Conservation (phyloP, 2,888 invertebrate genomes). For the Monochamus alternatus region DNA sequence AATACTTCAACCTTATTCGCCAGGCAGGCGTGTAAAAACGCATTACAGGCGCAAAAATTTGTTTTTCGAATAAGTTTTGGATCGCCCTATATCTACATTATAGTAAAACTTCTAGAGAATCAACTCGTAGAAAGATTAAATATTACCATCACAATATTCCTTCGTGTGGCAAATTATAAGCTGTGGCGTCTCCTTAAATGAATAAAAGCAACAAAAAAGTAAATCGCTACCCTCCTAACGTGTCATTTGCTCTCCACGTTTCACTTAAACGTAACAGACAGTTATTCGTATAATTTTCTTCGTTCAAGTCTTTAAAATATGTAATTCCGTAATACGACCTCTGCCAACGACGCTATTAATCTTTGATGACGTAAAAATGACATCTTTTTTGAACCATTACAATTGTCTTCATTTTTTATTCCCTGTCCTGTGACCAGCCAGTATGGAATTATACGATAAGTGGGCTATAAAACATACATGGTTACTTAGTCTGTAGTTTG, state of each 20-base stretch:
- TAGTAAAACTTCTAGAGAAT: background rate
- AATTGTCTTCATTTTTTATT: slow-evolving; percentile 24
- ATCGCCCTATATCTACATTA: no score
- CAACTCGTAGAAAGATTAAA: background rate
- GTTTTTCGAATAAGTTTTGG: no score
- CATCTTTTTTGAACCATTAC: slow-evolving; percentile 38
- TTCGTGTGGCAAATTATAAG: slow-evolving; percentile 55
- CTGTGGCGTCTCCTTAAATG: slow-evolving; percentile 55
- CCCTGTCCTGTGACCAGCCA: background rate
- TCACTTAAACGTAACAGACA: slow-evolving; percentile 50
- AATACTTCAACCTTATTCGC: no score
- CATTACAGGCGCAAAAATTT: no score
- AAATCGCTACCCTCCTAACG: slow-evolving; percentile 55
- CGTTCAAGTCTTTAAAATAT: slow-evolving; percentile 44
- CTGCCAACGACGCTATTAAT: slow-evolving; percentile 39
- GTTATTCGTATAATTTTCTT: slow-evolving; percentile 40
- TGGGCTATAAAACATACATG: background rate
- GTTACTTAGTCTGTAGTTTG: no score
- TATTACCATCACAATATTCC: slow-evolving; percentile 16
- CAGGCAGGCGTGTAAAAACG: no score
- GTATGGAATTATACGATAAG: background rate
- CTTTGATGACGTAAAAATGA: slow-evolving; percentile 47
- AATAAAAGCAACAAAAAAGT: slow-evolving; percentile 59
- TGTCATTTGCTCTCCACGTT: slow-evolving; percentile 53
- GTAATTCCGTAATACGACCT: slow-evolving; percentile 43